Evolutionary conservation across 1,140 invertebrate species (phyloP), one percentile per base, ranked within the genome.

Genomic region (Mizuhopecten yessoensis): DNA sequence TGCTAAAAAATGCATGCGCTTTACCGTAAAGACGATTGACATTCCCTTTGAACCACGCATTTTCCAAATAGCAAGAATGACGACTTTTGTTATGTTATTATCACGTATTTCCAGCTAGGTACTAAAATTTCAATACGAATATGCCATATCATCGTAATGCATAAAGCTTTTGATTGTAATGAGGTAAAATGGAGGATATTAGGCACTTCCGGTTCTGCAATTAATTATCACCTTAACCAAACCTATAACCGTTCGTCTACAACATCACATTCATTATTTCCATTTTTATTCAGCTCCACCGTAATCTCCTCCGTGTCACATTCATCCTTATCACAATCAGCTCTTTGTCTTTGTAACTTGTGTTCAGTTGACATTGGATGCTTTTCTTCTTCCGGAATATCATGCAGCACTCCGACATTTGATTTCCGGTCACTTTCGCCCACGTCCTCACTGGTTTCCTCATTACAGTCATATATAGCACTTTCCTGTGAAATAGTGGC

Each of bases 371-470:
- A 13, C 86, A 33, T 34, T 90, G 34, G 0, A 75, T 39, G 13
- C 87, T 42, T 89, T 34, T 88, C 90, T 89, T 93, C 93, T 33
- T 93, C 93, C 0, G 90, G 93, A 87, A 93, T 93, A 75, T 91
- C 89, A 34, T 92, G 87, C 0, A 92, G 29, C n/a, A 75, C 57
- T 29, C 57, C 57, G 5, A 75, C 11, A 29, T 75, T 75, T 29
- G 87, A 89, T 45, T 89, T 20, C 57, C 23, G 29, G 23, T 90
- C 23, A 36, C 57, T 87, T 87, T 87, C 34, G 0, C 42, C 13
- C n/a, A 11, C 33, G 0, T 23, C 36, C 0, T 15, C 29, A n/a
- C 0, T 34, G 0, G 86, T 86, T 34, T 92, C 87, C 0, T 90
- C 89, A 23, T 86, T n/a, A 29, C 34, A 34, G 29, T 33, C 49